Conservation (phyloP, 2,797 vertebrate genomes). For the Crypturellus tataupa region DNA sequence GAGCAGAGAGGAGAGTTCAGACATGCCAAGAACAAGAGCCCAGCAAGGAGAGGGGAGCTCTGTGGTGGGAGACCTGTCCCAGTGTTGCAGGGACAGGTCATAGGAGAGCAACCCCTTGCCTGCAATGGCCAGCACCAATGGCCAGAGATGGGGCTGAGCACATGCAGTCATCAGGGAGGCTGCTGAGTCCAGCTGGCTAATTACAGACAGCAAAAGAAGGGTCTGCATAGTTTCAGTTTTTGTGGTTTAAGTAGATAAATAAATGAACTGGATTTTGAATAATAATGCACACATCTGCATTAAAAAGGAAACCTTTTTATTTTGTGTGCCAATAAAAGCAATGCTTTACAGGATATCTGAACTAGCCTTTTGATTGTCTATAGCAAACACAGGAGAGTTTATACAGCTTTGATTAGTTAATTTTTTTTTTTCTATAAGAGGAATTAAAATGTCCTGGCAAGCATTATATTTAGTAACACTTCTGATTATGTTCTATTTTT, state of each 20-base stretch:
- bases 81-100: too few relatives aligned
- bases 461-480: background rate
- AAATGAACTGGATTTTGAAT: slow-evolving; percentile 5
- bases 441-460: background rate
- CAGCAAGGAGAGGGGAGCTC: background rate
- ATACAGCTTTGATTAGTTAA: slow-evolving; percentile 7
- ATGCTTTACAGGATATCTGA: background rate
- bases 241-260: background rate
- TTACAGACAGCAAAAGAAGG: background rate
- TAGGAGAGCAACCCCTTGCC: background rate
- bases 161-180: background rate
- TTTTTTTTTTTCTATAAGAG: background rate
- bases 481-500: background rate
- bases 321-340: slow-evolving; percentile 31
- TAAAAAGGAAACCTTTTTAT: background rate
- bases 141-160: background rate
- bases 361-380: background rate
- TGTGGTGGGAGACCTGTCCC: background rate
- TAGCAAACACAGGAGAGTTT: background rate
- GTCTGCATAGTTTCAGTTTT: background rate
- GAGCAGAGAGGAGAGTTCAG: background rate
- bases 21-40: background rate
- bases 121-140: background rate
- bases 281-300: slow-evolving; percentile 8
- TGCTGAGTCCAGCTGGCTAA: fast-evolving